A percentile compares a stretch with the other conserved stretches of the same genome.
These are phyloP conservation scores for Salticus scenicus DNA, from an alignment of 2,888 invertebrate species.

Conservation along the genomic window DNA sequence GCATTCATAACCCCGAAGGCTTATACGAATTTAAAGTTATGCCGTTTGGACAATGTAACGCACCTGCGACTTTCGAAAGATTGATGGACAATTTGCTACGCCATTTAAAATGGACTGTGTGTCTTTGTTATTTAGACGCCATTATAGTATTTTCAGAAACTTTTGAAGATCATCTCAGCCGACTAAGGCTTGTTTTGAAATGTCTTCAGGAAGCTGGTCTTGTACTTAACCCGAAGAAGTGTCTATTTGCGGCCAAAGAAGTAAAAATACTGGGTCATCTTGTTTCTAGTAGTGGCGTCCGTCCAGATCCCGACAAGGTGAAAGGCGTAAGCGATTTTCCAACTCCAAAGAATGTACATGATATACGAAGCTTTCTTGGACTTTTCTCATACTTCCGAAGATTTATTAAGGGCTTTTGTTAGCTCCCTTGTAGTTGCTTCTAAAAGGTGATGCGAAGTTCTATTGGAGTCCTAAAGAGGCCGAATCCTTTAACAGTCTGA, in stretches of 20 bases:
- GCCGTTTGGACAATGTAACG: conserved; percentile 73
- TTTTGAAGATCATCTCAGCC: conserved; percentile 69
- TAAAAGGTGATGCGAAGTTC: too few relatives aligned
- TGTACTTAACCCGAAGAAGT: conserved; percentile 71
- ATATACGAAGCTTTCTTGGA: too few relatives aligned
- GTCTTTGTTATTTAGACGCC: conserved; percentile 72
- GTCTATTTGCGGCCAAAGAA: conserved; percentile 53
- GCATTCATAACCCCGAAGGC: conserved; percentile 71
- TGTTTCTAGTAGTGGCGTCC: conserved; percentile 21
- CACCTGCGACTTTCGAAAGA: conserved; percentile 72
- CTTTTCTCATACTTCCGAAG: too few relatives aligned
- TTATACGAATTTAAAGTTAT: conserved; percentile 72
- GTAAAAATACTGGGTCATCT: conserved; percentile 62
- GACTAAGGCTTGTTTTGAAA: conserved; percentile 53
- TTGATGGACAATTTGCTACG: conserved; percentile 71
- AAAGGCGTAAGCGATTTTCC: conserved; percentile 35
- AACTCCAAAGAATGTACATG: conserved; percentile 23
- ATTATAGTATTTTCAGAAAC: conserved; percentile 70
- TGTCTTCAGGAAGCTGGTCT: conserved; percentile 57
- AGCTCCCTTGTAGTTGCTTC: too few relatives aligned
- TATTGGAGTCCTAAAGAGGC: too few relatives aligned
- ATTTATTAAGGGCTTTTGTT: too few relatives aligned
- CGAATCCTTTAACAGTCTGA: too few relatives aligned
- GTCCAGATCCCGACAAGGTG: conserved; percentile 26
- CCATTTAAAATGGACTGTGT: conserved; percentile 66